phyloP scores from a whole-genome alignment of 1,140 invertebrate genomes.

The Eciton burchellii region DNA sequence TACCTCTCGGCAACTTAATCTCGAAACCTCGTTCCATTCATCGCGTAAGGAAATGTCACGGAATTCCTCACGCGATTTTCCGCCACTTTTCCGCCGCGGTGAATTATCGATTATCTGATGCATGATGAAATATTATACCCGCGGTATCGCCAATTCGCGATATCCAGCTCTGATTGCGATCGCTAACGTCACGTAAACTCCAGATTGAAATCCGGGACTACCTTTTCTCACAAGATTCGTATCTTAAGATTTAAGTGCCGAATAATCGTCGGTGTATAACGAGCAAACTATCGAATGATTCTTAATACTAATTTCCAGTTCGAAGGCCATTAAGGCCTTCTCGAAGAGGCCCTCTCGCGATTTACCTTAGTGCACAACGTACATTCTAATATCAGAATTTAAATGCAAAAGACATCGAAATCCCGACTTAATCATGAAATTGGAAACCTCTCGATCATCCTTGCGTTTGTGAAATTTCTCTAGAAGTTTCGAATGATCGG shows the following conservation, averaged over 20 bases:
- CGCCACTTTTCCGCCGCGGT: slow-evolving; percentile 4
- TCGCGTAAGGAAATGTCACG: slow-evolving; percentile 7
- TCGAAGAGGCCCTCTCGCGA: too few species aligned
- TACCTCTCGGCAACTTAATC: slow-evolving; percentile 14
- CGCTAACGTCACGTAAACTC: neutral
- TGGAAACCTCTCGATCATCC: neutral
- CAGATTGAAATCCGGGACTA: slow-evolving; percentile 38
- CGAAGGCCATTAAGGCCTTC: neutral
- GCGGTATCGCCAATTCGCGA: slow-evolving; percentile 23
- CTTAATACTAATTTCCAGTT: slow-evolving; percentile 1
- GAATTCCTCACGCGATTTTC: slow-evolving; percentile 15
- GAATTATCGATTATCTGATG: slow-evolving; percentile 11
- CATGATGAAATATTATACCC: slow-evolving; percentile 6
- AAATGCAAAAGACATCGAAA: slow-evolving; percentile 1
- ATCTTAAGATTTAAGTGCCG: slow-evolving; percentile 1
- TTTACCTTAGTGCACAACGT: neutral
- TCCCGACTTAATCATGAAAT: neutral
- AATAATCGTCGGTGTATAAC: neutral
- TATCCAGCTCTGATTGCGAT: slow-evolving; percentile 21
- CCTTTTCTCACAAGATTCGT: neutral
- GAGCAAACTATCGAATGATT: neutral
- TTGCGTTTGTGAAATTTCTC: neutral
- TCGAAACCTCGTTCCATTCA: slow-evolving; percentile 24
- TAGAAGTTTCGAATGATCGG: neutral
- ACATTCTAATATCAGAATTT: slow-evolving; percentile 8